Evolutionary conservation across 2,888 invertebrate species (phyloP), one percentile per base, ranked within the genome.

Genomic region (Caenorhabditis angaria): DNA sequence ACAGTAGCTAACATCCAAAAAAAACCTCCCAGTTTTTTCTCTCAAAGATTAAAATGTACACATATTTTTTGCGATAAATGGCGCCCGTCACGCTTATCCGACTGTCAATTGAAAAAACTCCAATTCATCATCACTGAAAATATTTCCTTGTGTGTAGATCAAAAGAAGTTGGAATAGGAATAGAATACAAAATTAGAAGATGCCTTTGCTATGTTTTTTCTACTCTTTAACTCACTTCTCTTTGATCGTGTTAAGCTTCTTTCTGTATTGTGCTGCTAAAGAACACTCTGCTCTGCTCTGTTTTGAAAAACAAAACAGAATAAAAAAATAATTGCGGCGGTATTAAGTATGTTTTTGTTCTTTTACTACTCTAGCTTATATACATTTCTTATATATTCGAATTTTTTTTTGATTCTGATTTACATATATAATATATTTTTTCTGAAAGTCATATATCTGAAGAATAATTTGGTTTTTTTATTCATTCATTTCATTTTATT

Each of bases 241-340:
- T 14, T 41, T 18, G 18, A 41, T 18, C 18, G 41, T 18, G 10
- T 14, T 3, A 41, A 41, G 41, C 41, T 41, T 18, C 10, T 12
- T 18, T 14, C 18, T 41, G 18, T 41, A 41, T 41, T 41, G 41
- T 41, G 41, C 18, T 41, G 18, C 41, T 12, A 41, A 14, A 41
- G 41, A 6, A 41, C 41, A 41, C n/a, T n/a, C n/a, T n/a, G n/a
- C n/a, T n/a, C n/a, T n/a, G n/a, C n/a, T n/a, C n/a, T 41, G 41
- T 41, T 41, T 41, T 41, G 41, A 41, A 41, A 41, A 41, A 41
- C 41, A 41, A 41, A 41, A 41, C 41, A 41, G 18, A 41, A 41
- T 41, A 41, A 41, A 41, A 41, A 41, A 41, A 41, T 41, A 41
- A 41, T 41, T 41, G 41, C 41, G 41, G 41, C 41, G 41, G 41